phyloP scores from a whole-genome alignment of 2,797 vertebrate genomes.

The Graptemys geographica region DNA sequence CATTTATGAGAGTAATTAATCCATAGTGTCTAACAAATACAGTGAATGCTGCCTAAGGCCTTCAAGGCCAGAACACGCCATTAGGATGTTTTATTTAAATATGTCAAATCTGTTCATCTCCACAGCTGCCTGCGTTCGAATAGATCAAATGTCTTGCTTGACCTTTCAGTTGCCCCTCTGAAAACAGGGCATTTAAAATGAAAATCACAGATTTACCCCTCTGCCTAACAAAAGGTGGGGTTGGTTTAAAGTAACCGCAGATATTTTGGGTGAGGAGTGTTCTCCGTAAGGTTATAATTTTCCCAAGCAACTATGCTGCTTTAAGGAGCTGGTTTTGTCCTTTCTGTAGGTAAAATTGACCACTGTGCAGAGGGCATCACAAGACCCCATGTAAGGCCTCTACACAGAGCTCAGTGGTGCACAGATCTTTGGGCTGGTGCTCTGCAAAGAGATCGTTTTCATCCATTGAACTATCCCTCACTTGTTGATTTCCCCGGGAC shows the following conservation, averaged over 20 bases:
- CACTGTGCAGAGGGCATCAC: not conserved
- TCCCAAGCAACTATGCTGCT: not conserved
- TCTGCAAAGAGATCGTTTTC: not conserved
- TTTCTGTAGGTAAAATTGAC: not conserved
- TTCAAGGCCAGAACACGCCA: slow-evolving; percentile 83
- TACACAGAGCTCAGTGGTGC: not conserved
- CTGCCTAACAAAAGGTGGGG: slow-evolving; percentile 13
- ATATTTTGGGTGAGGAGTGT: not conserved
- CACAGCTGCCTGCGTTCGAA: slow-evolving; percentile 76
- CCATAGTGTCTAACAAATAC: slow-evolving; percentile 88
- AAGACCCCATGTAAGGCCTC: not conserved
- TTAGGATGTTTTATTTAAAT: slow-evolving; percentile 89
- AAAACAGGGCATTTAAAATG: slow-evolving; percentile 57
- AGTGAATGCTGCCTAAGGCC: slow-evolving; percentile 84
- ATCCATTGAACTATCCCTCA: not conserved
- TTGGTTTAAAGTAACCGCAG: not conserved
- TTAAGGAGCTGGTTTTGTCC: slow-evolving; percentile 6
- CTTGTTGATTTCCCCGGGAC: not conserved
- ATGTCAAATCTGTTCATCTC: slow-evolving; percentile 82
- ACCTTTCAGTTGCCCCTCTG: slow-evolving; percentile 78
- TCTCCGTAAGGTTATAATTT: not conserved
- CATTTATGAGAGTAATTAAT: slow-evolving; percentile 93
- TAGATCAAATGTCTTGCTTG: slow-evolving; percentile 80
- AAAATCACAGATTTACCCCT: slow-evolving; percentile 46
- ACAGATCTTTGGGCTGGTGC: not conserved